phyloP scores from a whole-genome alignment of 2,113 vertebrate genomes.

The Ia io region DNA sequence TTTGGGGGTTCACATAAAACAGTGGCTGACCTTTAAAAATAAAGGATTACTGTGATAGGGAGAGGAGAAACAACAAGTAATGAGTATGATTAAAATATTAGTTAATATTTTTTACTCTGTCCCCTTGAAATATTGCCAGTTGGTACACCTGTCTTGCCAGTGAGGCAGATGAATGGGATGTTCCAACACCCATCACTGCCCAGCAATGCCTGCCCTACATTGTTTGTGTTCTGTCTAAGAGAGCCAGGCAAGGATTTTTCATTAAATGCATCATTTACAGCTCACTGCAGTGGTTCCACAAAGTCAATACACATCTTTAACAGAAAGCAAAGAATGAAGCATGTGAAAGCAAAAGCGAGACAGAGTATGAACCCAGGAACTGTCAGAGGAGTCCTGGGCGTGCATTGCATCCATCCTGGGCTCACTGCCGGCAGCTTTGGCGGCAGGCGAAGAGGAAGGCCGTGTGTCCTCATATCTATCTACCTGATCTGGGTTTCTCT shows the following conservation, averaged over 20 bases:
- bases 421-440: background rate
- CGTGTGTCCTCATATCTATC: background rate
- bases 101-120: background rate
- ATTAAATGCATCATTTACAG: constrained; percentile 71
- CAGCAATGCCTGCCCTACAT: background rate
- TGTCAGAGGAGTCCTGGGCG: background rate
- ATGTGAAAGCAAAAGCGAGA: background rate
- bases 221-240: constrained; percentile 36
- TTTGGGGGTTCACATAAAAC: constrained; percentile 20
- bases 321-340: constrained; percentile 56
- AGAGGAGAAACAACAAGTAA: background rate
- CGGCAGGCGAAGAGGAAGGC: background rate
- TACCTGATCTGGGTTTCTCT: background rate
- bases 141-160: background rate
- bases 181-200: background rate
- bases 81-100: background rate
- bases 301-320: constrained; percentile 63
- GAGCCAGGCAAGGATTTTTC: constrained; percentile 50
- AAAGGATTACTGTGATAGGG: background rate
- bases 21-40: background rate
- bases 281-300: constrained; percentile 56
- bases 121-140: background rate
- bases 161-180: background rate
- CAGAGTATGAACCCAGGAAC: background rate
- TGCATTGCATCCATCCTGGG: background rate